Evolutionary conservation across 2,888 invertebrate genomes (phyloP).

Genomic region (Matsumyia berberina): DNA sequence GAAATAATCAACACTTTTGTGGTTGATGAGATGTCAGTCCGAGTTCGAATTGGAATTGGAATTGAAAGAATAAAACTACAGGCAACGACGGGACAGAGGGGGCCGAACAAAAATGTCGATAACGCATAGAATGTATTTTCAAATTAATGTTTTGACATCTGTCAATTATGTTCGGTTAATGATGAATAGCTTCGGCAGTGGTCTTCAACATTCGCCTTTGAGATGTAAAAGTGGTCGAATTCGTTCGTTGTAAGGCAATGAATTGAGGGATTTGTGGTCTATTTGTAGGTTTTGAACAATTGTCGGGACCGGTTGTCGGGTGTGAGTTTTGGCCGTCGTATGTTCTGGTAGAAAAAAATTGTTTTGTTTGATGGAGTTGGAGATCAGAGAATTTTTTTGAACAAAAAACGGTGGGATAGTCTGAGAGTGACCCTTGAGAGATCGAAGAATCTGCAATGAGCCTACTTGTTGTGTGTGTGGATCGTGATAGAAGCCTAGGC

Average conservation of each 20-base stretch:
- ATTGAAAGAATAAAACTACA: slow-evolving; percentile 1
- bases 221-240: slow-evolving; percentile 13
- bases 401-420: too few relatives aligned
- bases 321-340: too few relatives aligned
- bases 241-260: not conserved
- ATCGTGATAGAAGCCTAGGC: too few relatives aligned
- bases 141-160: slow-evolving; percentile 74
- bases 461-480: too few relatives aligned
- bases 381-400: too few relatives aligned
- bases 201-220: not conserved
- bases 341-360: too few relatives aligned
- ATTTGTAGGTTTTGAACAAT: too few relatives aligned
- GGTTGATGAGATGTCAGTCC: slow-evolving; percentile 73
- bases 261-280: too few relatives aligned
- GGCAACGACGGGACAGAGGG: not conserved
- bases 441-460: too few relatives aligned
- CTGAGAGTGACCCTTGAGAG: too few relatives aligned
- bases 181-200: slow-evolving; percentile 48
- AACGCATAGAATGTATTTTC: slow-evolving; percentile 60
- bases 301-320: too few relatives aligned
- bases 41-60: slow-evolving; percentile 33
- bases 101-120: slow-evolving; percentile 42
- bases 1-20: slow-evolving; percentile 70
- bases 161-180: slow-evolving; percentile 55
- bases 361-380: too few relatives aligned